These are phyloP conservation scores for Mesocricetus auratus DNA, from an alignment of 2,113 vertebrate genomes.

Conservation along the genomic window DNA sequence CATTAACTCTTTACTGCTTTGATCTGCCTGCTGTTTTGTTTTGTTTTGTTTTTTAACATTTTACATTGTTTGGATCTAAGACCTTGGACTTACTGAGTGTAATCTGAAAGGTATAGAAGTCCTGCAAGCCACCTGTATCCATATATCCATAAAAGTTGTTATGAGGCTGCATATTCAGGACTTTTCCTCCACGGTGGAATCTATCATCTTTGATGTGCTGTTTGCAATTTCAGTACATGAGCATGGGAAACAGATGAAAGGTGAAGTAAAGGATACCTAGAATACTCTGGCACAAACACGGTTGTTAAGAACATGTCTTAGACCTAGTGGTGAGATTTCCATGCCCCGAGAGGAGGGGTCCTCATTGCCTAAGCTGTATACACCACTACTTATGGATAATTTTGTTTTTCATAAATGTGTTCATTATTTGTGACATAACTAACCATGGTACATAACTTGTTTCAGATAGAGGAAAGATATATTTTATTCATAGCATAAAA, in stretches of 20 bases:
- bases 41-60: neutral
- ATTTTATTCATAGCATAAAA: neutral
- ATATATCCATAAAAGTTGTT: neutral
- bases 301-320: neutral
- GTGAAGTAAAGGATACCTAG: neutral
- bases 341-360: neutral
- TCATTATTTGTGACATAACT: accelerated
- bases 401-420: neutral
- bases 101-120: neutral
- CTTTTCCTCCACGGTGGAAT: neutral
- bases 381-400: neutral
- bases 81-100: neutral
- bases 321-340: neutral
- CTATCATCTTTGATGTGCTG: neutral
- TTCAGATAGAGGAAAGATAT: neutral
- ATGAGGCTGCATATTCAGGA: neutral
- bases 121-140: neutral
- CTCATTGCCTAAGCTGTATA: neutral
- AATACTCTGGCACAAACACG: neutral
- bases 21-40: too few relatives aligned
- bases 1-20: neutral
- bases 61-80: neutral
- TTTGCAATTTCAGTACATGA: neutral
- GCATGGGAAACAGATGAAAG: neutral
- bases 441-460: neutral